Evolutionary conservation across 2,888 invertebrate species (phyloP), one percentile per base, ranked within the genome.

Genomic region (Timandra comae): DNA sequence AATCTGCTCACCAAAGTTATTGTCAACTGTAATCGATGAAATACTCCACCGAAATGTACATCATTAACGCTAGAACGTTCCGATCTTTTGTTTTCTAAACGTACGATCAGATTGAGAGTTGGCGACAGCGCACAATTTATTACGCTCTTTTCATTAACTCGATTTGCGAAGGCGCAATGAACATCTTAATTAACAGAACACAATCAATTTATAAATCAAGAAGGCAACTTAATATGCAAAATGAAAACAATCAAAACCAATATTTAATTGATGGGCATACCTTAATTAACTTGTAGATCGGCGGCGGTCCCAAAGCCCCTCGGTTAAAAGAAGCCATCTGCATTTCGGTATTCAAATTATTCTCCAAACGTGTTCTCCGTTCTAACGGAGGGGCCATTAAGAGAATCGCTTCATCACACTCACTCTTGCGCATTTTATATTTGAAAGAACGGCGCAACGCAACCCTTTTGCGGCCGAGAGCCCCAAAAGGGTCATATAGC

Each of bases 331-430:
- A 79, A 84, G 79, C 81, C 82, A 84, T 84, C 84, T 82, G 78
- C 77, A 79, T 82, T 81, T 82, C 47, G 81, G 82, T 81, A 85
- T 85, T 84, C 82, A 85, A 85, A 85, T 85, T 80, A 80, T 84
- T 82, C 74, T 73, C 68, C 71, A 80, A 85, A 82, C 82, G 73
- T 78, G 82, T 81, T 84, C 69, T 70, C 60, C 48, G 68, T 64
- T 70, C 71, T 57, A 69, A 70, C 64, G 43, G 34, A 51, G 52
- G 46, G 41, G 63, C 52, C 47, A 65, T 60, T 62, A 59, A 64
- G 58, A 40, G 49, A 73, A 74, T 78, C 63, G 46, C 61, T 75
- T 59, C 57, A 66, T 84, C 85, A 74, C 84, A 61, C 74, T 85
- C 82, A 77, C 82, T 81, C 85, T 47, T 75, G 79, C 77, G 79